Evolutionary conservation across 1,140 invertebrate genomes (phyloP), one percentile per base, ranked within the genome.

Genomic region (Drosophila sturtevanti): DNA sequence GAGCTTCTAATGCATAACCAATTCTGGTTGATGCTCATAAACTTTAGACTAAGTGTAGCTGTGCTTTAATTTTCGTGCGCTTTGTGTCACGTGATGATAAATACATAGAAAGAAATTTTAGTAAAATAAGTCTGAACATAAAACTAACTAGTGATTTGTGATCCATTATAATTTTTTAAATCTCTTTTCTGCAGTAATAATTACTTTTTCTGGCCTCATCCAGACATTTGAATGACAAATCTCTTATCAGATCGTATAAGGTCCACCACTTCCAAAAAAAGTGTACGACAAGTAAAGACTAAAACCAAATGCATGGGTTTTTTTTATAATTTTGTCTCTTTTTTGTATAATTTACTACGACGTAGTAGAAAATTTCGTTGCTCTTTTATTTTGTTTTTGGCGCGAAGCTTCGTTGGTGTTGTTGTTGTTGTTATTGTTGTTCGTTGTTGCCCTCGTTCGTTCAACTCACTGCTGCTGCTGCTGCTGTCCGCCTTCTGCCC

Each of bases 301-400:
- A 2, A 34, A 56, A 56, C 27, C 73, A 65, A 79, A 77, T 77
- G 63, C 72, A 67, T 38, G 59, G 12, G 6, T 37, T 72, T 51
- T 14, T 61, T 63, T 58, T 66, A 18, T 21, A 48, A 62, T 63
- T 62, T 62, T n/a, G 35, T 67, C 34, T 64, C 18, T 6, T 51
- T 72, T 62, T 52, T 77, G 61, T 78, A 55, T 71, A 70, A 86
- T 82, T 65, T 79, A 86, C 82, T 86, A 86, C 82, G 82, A 41
- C 82, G 82, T 86, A 86, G 79, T 89, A 86, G 70, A 87, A 77
- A 82, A 48, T 21, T 48, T 48, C 41, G 41, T 21, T 48, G 41
- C 41, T 48, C 41, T 48, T 48, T 48, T 44, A n/a, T 81, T 66
- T 81, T 60, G 71, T 59, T 72, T 78, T 86, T 87, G 80, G 81